Evolutionary conservation across 1,140 invertebrate species (phyloP).

Genomic region (Papilio aristodemus): DNA sequence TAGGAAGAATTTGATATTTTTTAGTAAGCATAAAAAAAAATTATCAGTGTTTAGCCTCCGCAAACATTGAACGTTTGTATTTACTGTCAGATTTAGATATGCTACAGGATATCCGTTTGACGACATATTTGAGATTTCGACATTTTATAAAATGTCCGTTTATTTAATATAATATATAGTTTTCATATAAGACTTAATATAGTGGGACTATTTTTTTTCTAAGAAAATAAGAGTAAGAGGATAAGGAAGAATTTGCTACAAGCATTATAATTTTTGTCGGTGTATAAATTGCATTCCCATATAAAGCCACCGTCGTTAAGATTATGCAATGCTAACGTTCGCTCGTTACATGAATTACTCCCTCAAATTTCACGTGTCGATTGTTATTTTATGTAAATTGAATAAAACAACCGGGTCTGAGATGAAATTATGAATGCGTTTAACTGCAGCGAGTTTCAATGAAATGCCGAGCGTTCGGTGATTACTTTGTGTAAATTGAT

Average conservation of each 20-base stretch:
- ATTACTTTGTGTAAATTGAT: not conserved
- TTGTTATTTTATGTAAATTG: slow-evolving; percentile 20
- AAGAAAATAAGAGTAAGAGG: not conserved
- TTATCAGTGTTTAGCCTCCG: slow-evolving; percentile 12
- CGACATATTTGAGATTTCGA: slow-evolving; percentile 25
- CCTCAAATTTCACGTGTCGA: slow-evolving; percentile 17
- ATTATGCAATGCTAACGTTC: not conserved
- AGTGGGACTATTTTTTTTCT: too few relatives aligned
- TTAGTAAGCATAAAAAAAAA: not conserved
- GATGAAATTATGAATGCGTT: not conserved
- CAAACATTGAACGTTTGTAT: not conserved
- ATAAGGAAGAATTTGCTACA: not conserved
- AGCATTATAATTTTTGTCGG: not conserved
- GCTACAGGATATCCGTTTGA: slow-evolving; percentile 14
- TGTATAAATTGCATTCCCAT: slow-evolving; percentile 22
- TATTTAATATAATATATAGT: too few relatives aligned
- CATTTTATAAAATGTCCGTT: not conserved
- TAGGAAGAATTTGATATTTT: not conserved
- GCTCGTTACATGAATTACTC: not conserved
- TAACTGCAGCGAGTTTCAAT: not conserved
- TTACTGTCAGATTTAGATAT: slow-evolving; percentile 2
- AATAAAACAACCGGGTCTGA: slow-evolving; percentile 1
- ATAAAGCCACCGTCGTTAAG: not conserved
- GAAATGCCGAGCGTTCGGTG: not conserved
- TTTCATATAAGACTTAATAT: too few relatives aligned